Evolutionary conservation across 2,888 invertebrate genomes (phyloP).

Genomic region (Iphiclides podalirius): DNA sequence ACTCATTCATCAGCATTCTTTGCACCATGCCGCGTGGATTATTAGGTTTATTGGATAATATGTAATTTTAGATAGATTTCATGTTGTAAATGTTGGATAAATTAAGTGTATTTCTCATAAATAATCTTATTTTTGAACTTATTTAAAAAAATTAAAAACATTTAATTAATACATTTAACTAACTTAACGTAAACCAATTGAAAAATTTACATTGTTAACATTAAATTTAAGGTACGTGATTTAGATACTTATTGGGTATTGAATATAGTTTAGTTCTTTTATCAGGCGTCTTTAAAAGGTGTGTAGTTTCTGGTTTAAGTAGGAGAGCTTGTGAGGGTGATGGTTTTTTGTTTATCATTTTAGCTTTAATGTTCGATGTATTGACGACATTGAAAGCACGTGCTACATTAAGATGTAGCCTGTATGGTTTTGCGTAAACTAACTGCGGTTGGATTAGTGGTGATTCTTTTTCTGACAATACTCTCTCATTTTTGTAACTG

Average conservation of each 20-base stretch:
- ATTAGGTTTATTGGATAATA: too few relatives aligned
- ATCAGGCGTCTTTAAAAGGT: conserved; percentile 1
- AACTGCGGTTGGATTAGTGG: conserved; percentile 18
- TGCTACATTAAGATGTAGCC: conserved; percentile 39
- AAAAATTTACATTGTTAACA: background rate
- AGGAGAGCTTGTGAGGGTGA: conserved; percentile 39
- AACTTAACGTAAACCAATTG: too few relatives aligned
- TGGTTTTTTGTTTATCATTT: conserved; percentile 10
- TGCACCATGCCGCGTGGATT: too few relatives aligned
- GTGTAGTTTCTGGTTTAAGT: conserved; percentile 10
- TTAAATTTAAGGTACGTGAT: background rate
- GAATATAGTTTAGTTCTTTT: conserved; percentile 16
- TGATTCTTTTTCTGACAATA: conserved; percentile 19
- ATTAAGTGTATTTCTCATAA: too few relatives aligned
- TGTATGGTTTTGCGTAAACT: conserved; percentile 15
- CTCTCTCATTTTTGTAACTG: conserved; percentile 5
- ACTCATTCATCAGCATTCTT: too few relatives aligned
- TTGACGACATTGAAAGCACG: conserved; percentile 34
- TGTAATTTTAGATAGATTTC: too few relatives aligned
- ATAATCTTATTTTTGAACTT: too few relatives aligned
- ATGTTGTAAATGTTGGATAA: too few relatives aligned
- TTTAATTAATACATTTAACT: too few relatives aligned
- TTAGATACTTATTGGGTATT: conserved; percentile 7
- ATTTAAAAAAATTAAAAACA: too few relatives aligned
- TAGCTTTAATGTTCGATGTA: conserved; percentile 8